Evolutionary conservation across 2,797 vertebrate genomes (phyloP).

Genomic region (Holocentrus rufus): DNA sequence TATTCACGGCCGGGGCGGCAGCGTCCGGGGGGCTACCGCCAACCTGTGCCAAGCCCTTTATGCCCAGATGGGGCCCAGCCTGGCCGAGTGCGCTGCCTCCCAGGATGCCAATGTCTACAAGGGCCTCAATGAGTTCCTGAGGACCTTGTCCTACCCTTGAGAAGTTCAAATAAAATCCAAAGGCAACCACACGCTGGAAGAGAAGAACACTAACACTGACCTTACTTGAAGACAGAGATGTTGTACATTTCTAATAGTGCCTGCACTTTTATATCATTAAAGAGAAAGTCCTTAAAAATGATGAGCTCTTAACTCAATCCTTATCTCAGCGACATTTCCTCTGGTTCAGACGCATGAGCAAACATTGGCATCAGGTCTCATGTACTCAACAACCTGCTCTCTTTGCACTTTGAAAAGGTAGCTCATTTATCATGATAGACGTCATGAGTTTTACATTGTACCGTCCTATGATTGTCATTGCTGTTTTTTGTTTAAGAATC

Average conservation of each 20-base stretch:
- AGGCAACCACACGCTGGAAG: constrained; percentile 41
- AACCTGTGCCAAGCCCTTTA: constrained; percentile 86
- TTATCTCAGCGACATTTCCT: constrained; percentile 71
- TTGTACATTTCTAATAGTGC: constrained; percentile 80
- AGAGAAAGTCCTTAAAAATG: constrained; percentile 60
- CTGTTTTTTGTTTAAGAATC: constrained; percentile 58
- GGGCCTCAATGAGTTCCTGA: constrained; percentile 85
- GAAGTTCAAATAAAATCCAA: not conserved
- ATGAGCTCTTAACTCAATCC: constrained; percentile 58
- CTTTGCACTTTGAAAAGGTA: constrained; percentile 83
- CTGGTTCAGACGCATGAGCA: constrained; percentile 62
- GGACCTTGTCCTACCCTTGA: constrained; percentile 65
- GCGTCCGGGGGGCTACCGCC: constrained; percentile 83
- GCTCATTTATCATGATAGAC: constrained; percentile 66
- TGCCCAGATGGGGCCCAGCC: constrained; percentile 86
- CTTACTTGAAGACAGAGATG: constrained; percentile 77
- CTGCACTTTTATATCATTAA: constrained; percentile 79
- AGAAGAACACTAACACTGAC: constrained; percentile 62
- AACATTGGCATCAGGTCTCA: constrained; percentile 71
- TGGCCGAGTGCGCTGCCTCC: constrained; percentile 80
- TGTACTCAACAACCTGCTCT: constrained; percentile 73
- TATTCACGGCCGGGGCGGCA: constrained; percentile 83
- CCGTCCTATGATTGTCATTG: constrained; percentile 56
- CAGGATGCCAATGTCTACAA: constrained; percentile 85
- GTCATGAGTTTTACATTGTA: constrained; percentile 54